Evolutionary conservation across 2,113 vertebrate species (phyloP).

Genomic region (Arvicanthis niloticus): DNA sequence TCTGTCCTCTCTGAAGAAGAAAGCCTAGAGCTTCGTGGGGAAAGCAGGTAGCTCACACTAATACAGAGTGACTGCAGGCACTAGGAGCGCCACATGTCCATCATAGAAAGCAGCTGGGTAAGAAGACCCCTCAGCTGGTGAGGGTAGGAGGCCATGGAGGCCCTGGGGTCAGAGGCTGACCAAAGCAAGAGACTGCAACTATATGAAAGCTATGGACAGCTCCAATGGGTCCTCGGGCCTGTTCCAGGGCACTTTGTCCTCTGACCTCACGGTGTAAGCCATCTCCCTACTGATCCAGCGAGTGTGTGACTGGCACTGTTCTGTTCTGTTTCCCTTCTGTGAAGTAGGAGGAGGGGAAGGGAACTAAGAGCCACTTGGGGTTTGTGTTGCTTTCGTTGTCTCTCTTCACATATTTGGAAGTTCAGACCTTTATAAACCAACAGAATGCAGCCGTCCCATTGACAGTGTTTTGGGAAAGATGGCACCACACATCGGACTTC

Average conservation of each 20-base stretch:
- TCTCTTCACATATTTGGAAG: neutral
- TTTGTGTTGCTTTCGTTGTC: neutral
- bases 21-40: neutral
- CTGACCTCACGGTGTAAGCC: neutral
- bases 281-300: neutral
- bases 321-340: neutral
- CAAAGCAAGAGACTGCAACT: neutral
- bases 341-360: no score
- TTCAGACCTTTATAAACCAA: neutral
- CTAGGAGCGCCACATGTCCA: neutral
- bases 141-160: neutral
- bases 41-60: neutral
- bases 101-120: neutral
- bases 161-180: neutral
- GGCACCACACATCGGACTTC: neutral
- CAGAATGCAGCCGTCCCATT: neutral
- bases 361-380: neutral
- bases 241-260: neutral
- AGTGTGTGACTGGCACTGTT: rapidly evolving
- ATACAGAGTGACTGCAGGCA: neutral
- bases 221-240: no score
- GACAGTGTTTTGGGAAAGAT: neutral
- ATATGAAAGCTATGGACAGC: neutral
- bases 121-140: neutral
- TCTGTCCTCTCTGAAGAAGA: neutral